Base-by-base conservation (phyloP, 2,888 invertebrate species). In the Timema podura region DNA sequence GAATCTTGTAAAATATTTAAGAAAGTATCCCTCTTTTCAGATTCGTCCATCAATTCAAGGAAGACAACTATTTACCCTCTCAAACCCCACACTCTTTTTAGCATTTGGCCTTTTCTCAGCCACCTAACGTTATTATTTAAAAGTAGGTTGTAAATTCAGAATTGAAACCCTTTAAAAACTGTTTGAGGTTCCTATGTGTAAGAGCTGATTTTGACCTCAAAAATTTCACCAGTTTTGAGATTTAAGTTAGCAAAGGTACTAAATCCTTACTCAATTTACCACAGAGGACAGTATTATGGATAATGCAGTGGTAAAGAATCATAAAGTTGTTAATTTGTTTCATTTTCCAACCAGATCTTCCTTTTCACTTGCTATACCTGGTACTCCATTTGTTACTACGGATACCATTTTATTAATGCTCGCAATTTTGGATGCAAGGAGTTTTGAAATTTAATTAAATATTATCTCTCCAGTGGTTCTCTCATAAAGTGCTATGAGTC, bases 391-490 rank as follows among this genome's bases (percentile, higher is more conserved):
- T 15, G 3, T 57, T 57, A 57, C 57, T 13, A 57, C 15, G 5
- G 15, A n/a, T 57, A 57, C 15, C 1, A 57, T 57, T 2, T 57
- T 57, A 5, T 8, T 2, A 57, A 13, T 57, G 3, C 57, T 5
- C 45, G 45, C 61, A 16, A 11, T 16, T 61, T 61, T 5, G 1
- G n/a, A 44, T 44, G 5, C 61, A 61, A 61, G 30, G 30, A 61
- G 44, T 44, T 61, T 61, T 16, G 30, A 61, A 61, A 44, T 61
- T 30, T 30, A 8, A 30, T 61, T 61, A 44, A 61, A 61, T 44
- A 61, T 30, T 5, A 61, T 61, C 30, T 61, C 61, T 61, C 61
- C 61, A 61, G 44, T 61, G 44, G 61, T 61, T 61, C 30, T 61
- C 9, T 3, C 16, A 61, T 57, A 13, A 8, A 57, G 57, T 8